Base-by-base conservation (phyloP, 2,888 invertebrate species). In the Drosophila anomelani region DNA sequence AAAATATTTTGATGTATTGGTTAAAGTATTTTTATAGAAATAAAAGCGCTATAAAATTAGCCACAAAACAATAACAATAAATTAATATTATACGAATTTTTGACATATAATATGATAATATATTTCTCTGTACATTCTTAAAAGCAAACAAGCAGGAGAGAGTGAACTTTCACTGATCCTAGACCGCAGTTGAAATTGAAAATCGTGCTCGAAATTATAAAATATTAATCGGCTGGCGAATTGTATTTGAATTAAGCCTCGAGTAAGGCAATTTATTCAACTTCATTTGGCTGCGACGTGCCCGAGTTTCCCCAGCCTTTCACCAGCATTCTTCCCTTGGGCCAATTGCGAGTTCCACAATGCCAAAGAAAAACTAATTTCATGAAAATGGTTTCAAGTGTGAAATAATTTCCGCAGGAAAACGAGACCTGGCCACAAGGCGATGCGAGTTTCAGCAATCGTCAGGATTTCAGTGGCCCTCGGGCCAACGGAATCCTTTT, bases 181-280 rank as follows among this genome's bases (percentile, higher is more conserved):
- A 4, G 26, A 10, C 13, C 29, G 44, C 36, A 36, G 20, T 6
- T 58, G 56, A 85, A 81, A 89, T 89, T 69, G 85, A 82, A 74
- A 87, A 85, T 89, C 89, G 88, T 86, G 85, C 85, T 29, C 73
- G 57, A 86, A 86, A 85, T 86, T 77, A 88, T 88, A 78, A 86
- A 85, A 68, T 87, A 87, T 82, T 87, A 82, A 87, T 81, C 76
- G 79, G 70, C 34, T 63, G 54, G 62, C 72, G 79, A 68, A 76
- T 78, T 79, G 81, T 80, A 81, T 79, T 78, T 77, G 78, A 61
- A 76, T 78, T 73, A 75, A 80, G 77, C 61, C 56, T 53, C 34
- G 47, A 74, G 51, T 71, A 34, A 56, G 57, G 51, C 71, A 74
- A 79, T 64, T 66, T 77, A 71, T 73, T 49, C 73, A 67, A 60